phyloP scores from a whole-genome alignment of 2,113 vertebrate genomes.

The Callaeas wilsoni region DNA sequence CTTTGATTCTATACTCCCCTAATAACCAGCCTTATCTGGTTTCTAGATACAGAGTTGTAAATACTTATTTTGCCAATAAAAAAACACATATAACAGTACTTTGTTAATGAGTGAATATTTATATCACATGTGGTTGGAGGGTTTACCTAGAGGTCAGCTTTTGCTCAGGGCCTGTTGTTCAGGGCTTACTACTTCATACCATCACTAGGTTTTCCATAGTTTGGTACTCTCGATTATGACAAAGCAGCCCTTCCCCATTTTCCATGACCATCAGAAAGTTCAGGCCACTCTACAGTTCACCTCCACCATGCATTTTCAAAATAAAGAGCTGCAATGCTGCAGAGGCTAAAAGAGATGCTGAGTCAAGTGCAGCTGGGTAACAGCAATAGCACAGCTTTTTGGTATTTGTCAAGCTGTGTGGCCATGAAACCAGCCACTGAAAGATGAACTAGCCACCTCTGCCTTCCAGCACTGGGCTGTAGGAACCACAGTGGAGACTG shows the following conservation, averaged over 20 bases:
- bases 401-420: not conserved
- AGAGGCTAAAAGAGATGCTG: not conserved
- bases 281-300: no score
- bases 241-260: not conserved
- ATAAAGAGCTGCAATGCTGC: not conserved
- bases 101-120: not conserved
- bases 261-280: not conserved
- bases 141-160: not conserved
- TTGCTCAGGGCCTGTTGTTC: not conserved
- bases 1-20: not conserved
- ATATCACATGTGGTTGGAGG: not conserved
- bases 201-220: not conserved
- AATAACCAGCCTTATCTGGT: rapidly evolving
- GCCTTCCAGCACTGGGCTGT: not conserved
- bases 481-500: not conserved
- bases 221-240: not conserved
- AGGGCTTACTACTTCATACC: no score
- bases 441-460: not conserved
- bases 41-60: not conserved
- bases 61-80: not conserved
- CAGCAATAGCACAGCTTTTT: not conserved
- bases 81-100: not conserved
- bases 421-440: not conserved
- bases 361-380: not conserved
- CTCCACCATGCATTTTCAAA: not conserved